Percentiles rank a stretch among this genome's conserved stretches.
These are phyloP conservation scores for Pandemis cinnamomeana DNA, from an alignment of 2,888 invertebrate species.

Conservation along the genomic window DNA sequence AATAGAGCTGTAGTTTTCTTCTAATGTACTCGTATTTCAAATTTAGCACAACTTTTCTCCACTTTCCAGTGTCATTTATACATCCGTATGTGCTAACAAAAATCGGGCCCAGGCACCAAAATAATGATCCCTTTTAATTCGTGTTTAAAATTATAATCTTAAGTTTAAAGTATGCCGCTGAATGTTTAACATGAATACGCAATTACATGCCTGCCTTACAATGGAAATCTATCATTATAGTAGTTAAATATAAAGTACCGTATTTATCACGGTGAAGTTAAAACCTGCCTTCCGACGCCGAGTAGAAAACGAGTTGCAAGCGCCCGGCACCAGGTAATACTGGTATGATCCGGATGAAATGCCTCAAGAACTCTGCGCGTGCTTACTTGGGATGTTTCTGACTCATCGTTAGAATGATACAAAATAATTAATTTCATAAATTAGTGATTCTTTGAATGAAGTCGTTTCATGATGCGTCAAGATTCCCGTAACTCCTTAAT, in stretches of 20 bases:
- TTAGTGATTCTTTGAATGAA: slow-evolving; percentile 1
- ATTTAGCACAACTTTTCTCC: too few relatives aligned
- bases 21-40: too few relatives aligned
- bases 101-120: too few relatives aligned
- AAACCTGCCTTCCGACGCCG: slow-evolving; percentile 17
- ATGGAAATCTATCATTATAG: slow-evolving; percentile 13
- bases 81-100: too few relatives aligned
- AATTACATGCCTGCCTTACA: slow-evolving; percentile 4
- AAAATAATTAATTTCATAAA: slow-evolving; percentile 4
- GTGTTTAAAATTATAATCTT: too few relatives aligned
- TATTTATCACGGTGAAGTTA: neutral
- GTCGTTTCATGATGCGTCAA: neutral
- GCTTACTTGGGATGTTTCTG: slow-evolving; percentile 16
- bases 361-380: neutral
- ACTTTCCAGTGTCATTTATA: too few relatives aligned
- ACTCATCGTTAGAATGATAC: slow-evolving; percentile 23
- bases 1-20: too few relatives aligned
- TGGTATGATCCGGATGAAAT: slow-evolving; percentile 22
- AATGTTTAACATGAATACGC: neutral
- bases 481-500: neutral
- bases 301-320: neutral
- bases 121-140: too few relatives aligned
- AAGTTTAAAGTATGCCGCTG: neutral
- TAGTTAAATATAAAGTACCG: slow-evolving; percentile 7
- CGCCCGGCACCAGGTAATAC: slow-evolving; percentile 18